Evolutionary conservation across 2,113 vertebrate species (phyloP).

Genomic region (Gymnobelideus leadbeateri): DNA sequence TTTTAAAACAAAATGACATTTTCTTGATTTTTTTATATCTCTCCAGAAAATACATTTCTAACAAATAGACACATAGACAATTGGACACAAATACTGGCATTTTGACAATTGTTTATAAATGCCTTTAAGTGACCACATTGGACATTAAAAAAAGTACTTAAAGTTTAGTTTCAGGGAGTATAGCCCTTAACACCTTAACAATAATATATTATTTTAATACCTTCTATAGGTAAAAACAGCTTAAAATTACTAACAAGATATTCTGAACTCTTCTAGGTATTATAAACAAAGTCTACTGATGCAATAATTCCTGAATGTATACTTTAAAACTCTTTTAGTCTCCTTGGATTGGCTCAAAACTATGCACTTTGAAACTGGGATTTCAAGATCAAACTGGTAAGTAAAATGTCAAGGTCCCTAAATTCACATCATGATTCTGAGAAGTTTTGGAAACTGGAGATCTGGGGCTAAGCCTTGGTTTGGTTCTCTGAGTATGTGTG

Average conservation of each 20-base stretch:
- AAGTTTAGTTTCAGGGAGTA: not conserved
- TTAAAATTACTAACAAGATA: constrained; percentile 30
- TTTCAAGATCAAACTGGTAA: not conserved
- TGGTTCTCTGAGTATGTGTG: constrained; percentile 18
- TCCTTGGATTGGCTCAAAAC: constrained; percentile 34
- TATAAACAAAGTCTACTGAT: constrained; percentile 29
- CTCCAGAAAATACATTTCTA: constrained; percentile 52
- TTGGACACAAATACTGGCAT: constrained; percentile 21
- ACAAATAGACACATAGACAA: constrained; percentile 10
- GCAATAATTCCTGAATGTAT: not conserved
- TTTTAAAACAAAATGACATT: constrained; percentile 28
- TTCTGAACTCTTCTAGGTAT: not conserved
- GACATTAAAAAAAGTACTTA: not conserved
- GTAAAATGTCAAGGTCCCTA: not conserved
- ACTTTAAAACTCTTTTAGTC: constrained; percentile 27
- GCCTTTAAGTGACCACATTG: not conserved
- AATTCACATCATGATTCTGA: not conserved
- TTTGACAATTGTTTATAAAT: constrained; percentile 24
- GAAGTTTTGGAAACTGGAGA: constrained; percentile 25
- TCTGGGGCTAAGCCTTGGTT: not conserved
- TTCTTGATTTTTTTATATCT: constrained; percentile 41
- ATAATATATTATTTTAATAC: constrained; percentile 29
- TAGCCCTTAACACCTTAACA: constrained; percentile 15
- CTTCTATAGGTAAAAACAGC: constrained; percentile 29
- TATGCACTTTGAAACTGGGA: not conserved